Evolutionary conservation across 2,113 vertebrate species (phyloP), one percentile per base, ranked within the genome.

Genomic region (Cyprinodon tularosa): DNA sequence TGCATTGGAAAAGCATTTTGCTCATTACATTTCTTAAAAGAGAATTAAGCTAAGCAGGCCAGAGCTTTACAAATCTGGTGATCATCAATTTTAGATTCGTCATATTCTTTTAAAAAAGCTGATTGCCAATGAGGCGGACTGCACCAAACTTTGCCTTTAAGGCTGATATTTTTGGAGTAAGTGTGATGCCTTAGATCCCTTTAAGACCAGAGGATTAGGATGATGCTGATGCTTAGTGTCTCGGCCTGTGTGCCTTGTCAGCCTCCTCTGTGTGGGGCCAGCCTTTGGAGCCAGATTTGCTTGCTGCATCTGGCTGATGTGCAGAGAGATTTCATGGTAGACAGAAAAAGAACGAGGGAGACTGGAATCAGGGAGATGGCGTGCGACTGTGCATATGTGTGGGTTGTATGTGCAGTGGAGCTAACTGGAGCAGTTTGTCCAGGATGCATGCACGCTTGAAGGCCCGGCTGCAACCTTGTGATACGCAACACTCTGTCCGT

Each of bases 391-490:
- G 50, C 60, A 71, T 22, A 48, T 72, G 69, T 64, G 59, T 72
- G 78, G 45, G 63, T 22, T 76, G 60, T 48, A 76, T 90, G 85
- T 83, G 84, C 85, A 88, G 71, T n/a, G 73, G 76, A 86, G 91
- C 84, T 88, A 93, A 93, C 87, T 89, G 80, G 90, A 91, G 88
- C 89, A 90, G 84, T 76, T 81, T 76, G 81, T 90, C 75, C 88
- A 74, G 76, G 76, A 83, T 89, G 75, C 69, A 15, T 79, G 77
- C 77, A 89, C 74, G 85, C 88, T 86, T 85, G 73, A 86, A 59
- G 59, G 86, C 76, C 76, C 20, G 84, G 71, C 81, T 82, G 84
- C 74, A 84, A 78, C 81, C 77, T 67, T 76, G 75, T 82, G 70
- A 81, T 79, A 57, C 66, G 78, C 68, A 76, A 76, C 67, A 44